Evolutionary conservation across 2,888 invertebrate genomes (phyloP).

Genomic region (Volucella inanis): DNA sequence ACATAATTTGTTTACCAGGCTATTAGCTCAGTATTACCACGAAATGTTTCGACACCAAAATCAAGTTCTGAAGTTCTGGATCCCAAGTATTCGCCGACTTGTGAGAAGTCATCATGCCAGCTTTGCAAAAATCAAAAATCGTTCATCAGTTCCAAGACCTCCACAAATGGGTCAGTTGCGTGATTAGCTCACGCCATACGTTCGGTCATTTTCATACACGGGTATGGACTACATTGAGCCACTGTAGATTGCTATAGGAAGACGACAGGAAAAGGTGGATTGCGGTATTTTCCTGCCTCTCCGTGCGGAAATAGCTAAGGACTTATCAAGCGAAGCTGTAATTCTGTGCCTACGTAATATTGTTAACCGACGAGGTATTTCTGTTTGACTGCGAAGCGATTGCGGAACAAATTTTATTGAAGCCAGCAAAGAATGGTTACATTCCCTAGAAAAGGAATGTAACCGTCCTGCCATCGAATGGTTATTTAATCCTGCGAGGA

Average conservation of each 20-base stretch:
- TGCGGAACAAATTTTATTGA: background rate
- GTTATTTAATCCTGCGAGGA: no score
- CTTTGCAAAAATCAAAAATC: constrained; percentile 35
- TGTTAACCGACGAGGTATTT: no score
- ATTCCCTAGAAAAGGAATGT: constrained; percentile 31
- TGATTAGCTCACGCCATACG: constrained; percentile 57
- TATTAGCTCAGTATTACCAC: constrained; percentile 44
- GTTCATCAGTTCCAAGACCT: constrained; percentile 10
- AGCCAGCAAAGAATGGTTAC: constrained; percentile 40
- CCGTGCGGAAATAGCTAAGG: background rate
- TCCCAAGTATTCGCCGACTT: constrained; percentile 3
- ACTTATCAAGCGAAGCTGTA: background rate
- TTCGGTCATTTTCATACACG: constrained; percentile 61
- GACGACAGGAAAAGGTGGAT: background rate
- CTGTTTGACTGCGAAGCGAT: constrained; percentile 29
- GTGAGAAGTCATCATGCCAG: background rate
- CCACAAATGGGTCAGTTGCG: constrained; percentile 63
- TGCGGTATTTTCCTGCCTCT: no score
- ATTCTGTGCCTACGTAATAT: no score
- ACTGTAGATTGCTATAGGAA: constrained; percentile 9
- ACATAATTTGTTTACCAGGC: constrained; percentile 23
- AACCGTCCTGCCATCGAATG: background rate
- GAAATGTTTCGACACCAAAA: constrained; percentile 41
- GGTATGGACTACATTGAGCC: constrained; percentile 55
- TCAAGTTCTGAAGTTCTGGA: constrained; percentile 44